phyloP scores from a whole-genome alignment of 2,797 vertebrate genomes.

The Leptatherina wallacei region DNA sequence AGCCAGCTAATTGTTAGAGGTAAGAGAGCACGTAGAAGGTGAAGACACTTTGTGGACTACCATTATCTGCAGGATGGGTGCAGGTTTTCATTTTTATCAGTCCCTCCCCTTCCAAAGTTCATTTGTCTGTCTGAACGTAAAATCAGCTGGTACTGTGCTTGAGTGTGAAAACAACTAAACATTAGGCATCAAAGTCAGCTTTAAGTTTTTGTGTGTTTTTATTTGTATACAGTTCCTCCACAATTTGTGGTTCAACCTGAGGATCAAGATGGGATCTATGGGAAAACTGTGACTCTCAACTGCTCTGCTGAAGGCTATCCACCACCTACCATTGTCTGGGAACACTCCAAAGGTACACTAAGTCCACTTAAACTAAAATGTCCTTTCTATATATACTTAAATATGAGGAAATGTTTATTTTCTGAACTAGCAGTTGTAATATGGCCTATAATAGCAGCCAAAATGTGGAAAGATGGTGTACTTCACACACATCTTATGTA shows the following conservation, averaged over 20 bases:
- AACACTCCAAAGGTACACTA: conserved; percentile 96
- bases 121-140: conserved; percentile 6
- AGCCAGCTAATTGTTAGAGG: conserved; percentile 98
- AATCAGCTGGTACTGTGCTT: neutral
- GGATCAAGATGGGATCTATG: conserved; percentile 97
- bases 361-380: conserved; percentile 14
- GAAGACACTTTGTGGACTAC: conserved; percentile 12
- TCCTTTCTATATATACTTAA: neutral
- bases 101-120: conserved; percentile 2
- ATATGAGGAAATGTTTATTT: neutral
- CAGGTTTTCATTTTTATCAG: conserved; percentile 28
- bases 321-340: conserved; percentile 97
- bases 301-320: conserved; percentile 98
- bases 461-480: neutral
- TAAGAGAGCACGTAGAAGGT: conserved; percentile 64
- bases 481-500: conserved; percentile 8
- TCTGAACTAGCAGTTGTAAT: neutral
- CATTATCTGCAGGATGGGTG: conserved; percentile 9
- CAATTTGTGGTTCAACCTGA: conserved; percentile 98
- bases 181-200: conserved; percentile 6
- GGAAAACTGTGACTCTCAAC: conserved; percentile 97
- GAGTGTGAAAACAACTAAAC: neutral
- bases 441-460: neutral
- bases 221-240: conserved; percentile 89
- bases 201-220: conserved; percentile 14